These are phyloP conservation scores for Gymnobelideus leadbeateri DNA, from an alignment of 2,113 vertebrate species.

Conservation along the genomic window DNA sequence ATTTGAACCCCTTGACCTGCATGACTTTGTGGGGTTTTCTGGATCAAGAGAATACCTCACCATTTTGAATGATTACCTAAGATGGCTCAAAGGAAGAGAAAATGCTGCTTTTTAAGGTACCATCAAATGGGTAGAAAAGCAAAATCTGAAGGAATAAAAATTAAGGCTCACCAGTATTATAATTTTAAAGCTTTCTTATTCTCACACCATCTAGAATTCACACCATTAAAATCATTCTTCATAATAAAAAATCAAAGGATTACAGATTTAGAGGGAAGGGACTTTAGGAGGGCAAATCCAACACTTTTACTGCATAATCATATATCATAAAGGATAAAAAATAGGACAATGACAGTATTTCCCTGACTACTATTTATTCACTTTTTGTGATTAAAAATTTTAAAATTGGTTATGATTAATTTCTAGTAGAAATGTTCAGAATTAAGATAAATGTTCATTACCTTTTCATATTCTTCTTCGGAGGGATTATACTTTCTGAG, in stretches of 20 bases:
- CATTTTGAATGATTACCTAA: no score
- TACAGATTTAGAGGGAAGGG: neutral
- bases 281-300: neutral
- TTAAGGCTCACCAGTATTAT: no score
- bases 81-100: no score
- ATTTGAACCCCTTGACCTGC: no score
- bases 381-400: constrained; percentile 40
- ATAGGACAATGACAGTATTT: constrained; percentile 28
- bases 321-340: neutral
- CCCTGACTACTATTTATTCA: constrained; percentile 20
- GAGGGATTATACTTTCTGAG: constrained; percentile 97
- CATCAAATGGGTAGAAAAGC: neutral
- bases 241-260: neutral
- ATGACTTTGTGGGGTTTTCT: no score
- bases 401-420: constrained; percentile 16
- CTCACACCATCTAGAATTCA: neutral
- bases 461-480: constrained; percentile 99
- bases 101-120: neutral
- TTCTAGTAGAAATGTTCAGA: constrained; percentile 27
- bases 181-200: no score
- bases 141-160: neutral
- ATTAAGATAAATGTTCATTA: constrained; percentile 74
- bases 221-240: neutral
- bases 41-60: no score
- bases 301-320: neutral